phyloP scores from a whole-genome alignment of 2,888 invertebrate genomes.

The Mesorhabditis belari region DNA sequence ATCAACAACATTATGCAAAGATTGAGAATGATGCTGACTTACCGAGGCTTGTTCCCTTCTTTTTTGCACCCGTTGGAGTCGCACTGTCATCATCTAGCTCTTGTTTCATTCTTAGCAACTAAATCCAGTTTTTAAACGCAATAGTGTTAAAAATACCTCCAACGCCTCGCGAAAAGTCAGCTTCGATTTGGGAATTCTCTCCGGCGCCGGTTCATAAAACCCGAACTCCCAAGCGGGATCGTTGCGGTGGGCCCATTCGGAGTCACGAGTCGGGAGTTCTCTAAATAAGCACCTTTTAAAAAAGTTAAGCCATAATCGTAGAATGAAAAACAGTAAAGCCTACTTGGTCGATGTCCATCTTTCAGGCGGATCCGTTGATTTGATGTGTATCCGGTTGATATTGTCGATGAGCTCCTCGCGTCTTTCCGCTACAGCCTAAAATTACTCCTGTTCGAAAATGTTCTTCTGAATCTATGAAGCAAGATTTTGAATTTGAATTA shows the following conservation, averaged over 20 bases:
- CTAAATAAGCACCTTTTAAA: slow-evolving; percentile 13
- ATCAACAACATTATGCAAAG: slow-evolving; percentile 8
- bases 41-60: neutral
- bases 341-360: slow-evolving; percentile 32
- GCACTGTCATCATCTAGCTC: slow-evolving; percentile 15
- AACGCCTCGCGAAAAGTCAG: slow-evolving; percentile 45
- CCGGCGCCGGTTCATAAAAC: slow-evolving; percentile 44
- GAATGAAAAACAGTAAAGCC: neutral
- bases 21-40: slow-evolving; percentile 6
- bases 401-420: slow-evolving; percentile 37
- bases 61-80: neutral
- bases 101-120: slow-evolving; percentile 32
- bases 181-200: slow-evolving; percentile 38
- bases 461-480: slow-evolving; percentile 1
- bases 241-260: slow-evolving; percentile 33
- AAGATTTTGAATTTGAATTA: too few relatives aligned
- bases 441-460: neutral
- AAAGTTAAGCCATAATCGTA: neutral
- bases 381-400: slow-evolving; percentile 41
- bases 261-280: slow-evolving; percentile 33
- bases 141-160: slow-evolving; percentile 20
- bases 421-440: slow-evolving; percentile 33
- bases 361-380: slow-evolving; percentile 38
- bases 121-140: neutral
- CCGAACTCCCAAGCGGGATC: slow-evolving; percentile 46